Percentiles rank a stretch among this genome's conserved stretches.
Evolutionary conservation across 2,797 vertebrate genomes (phyloP).

Genomic region (Oryzias sinensis): DNA sequence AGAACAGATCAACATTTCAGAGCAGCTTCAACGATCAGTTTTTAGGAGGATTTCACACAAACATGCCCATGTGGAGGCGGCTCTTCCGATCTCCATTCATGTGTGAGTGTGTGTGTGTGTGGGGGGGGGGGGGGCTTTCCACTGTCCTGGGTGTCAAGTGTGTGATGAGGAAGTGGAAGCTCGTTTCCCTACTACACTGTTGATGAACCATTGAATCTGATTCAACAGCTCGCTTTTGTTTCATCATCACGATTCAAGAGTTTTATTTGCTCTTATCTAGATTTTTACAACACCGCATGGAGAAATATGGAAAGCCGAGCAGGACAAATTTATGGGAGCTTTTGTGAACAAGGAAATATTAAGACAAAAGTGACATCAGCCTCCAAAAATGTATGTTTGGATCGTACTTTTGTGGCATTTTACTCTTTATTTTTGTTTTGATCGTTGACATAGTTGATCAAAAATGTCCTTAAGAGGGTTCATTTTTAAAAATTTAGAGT

Average conservation of each 20-base stretch:
- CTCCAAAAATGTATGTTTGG: too few relatives aligned
- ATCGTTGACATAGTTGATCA: too few relatives aligned
- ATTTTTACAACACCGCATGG: too few relatives aligned
- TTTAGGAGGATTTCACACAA: conserved; percentile 48
- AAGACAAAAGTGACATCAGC: too few relatives aligned
- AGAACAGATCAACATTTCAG: conserved; percentile 31
- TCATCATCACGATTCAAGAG: not conserved
- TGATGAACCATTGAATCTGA: not conserved
- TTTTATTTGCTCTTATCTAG: too few relatives aligned
- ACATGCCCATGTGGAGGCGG: conserved; percentile 57
- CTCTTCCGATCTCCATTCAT: conserved; percentile 49
- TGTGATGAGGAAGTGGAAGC: conserved; percentile 23
- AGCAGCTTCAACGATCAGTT: conserved; percentile 55
- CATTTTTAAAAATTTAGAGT: too few relatives aligned
- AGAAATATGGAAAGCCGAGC: too few relatives aligned
- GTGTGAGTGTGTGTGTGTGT: conserved; percentile 18
- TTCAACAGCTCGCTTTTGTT: not conserved
- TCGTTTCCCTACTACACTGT: not conserved
- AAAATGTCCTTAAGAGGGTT: too few relatives aligned
- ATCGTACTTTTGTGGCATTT: too few relatives aligned
- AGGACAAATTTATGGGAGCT: too few relatives aligned
- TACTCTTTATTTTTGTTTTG: too few relatives aligned
- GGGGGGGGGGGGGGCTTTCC: conserved; percentile 14
- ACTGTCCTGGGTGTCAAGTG: conserved; percentile 14
- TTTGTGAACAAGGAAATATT: too few relatives aligned